Base-by-base conservation (phyloP, 2,888 invertebrate genomes). In the Calameuta idolon region DNA sequence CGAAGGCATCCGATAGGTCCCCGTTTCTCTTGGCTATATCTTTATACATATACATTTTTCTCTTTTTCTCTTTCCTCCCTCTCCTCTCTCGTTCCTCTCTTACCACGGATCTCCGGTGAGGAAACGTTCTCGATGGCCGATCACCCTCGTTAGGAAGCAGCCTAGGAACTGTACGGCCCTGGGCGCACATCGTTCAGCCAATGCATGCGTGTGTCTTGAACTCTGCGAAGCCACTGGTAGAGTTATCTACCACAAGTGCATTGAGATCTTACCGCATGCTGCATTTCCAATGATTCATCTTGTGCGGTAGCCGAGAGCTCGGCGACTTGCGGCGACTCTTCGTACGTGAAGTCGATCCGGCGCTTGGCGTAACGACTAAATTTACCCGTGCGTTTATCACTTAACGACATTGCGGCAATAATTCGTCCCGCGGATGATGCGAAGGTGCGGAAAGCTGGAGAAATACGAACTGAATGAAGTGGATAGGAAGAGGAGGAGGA, bases 251-350 rank as follows among this genome's bases (percentile, higher is more conserved):
- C 81, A 83, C 81, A 79, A 75, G 82, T 80, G 80, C 82, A 82
- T 80, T 80, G 77, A 82, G 82, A 82, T 85, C 84, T 81, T 81
- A 82, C 79, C 77, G 80, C 80, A 80, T 79, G 82, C 81, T 85
- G 84, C 83, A 84, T 84, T 86, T 85, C 79, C 87, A 87, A 86
- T 87, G 87, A 87, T 87, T 87, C 87, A 87, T 86, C 85, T 84
- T 84, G 86, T 84, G 84, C 82, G 85, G 84, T 85, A 83, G 85
- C 80, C 78, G 69, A 69, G 31, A 12, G 69, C 71, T 3, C 71
- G 23, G 1, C 69, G 69, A 11, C 5, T 33, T 31, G 35, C 34
- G n/a, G 37, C 5, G 40, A 69, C 75, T 69, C 23, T 30, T 34
- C 71, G 69, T 69, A 34, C 75, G 71, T 23, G 71, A 75, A 69